These are phyloP conservation scores for Isotomurus palustris DNA, from an alignment of 2,888 invertebrate species.

Conservation along the genomic window DNA sequence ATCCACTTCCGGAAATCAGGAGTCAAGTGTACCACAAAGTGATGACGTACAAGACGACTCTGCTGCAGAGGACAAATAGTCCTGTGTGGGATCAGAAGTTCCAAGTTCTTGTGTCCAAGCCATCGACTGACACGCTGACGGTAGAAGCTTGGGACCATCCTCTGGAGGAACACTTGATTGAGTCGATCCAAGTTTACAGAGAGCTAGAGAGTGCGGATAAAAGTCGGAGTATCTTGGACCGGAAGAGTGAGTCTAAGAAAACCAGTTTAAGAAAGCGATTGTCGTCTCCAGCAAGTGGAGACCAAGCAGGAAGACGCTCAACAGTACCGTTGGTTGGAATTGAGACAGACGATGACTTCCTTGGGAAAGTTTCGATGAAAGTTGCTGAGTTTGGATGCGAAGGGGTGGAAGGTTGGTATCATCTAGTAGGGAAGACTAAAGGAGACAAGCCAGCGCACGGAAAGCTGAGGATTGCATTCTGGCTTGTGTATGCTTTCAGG, in stretches of 20 bases:
- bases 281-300: no score
- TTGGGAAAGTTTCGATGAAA: slow-evolving; percentile 36
- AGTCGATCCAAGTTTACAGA: slow-evolving; percentile 4
- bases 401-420: slow-evolving; percentile 21
- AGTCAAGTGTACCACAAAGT: slow-evolving; percentile 33
- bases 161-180: slow-evolving; percentile 7
- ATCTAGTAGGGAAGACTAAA: slow-evolving; percentile 22
- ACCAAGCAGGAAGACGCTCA: no score
- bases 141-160: slow-evolving; percentile 42
- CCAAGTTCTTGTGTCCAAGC: slow-evolving; percentile 37
- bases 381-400: slow-evolving; percentile 38
- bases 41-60: slow-evolving; percentile 25
- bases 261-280: no score
- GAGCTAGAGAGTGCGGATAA: not conserved
- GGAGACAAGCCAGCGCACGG: slow-evolving; percentile 24
- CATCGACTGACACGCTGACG: slow-evolving; percentile 36
- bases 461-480: slow-evolving; percentile 32
- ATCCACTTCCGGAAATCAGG: slow-evolving; percentile 28
- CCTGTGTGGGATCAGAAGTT: slow-evolving; percentile 43
- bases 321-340: no score
- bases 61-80: slow-evolving; percentile 23
- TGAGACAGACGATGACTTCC: slow-evolving; percentile 30
- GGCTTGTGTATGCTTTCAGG: slow-evolving; percentile 41
- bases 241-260: no score
- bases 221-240: no score